Conservation (phyloP, 2,113 vertebrate species). For the Neofelis nebulosa region DNA sequence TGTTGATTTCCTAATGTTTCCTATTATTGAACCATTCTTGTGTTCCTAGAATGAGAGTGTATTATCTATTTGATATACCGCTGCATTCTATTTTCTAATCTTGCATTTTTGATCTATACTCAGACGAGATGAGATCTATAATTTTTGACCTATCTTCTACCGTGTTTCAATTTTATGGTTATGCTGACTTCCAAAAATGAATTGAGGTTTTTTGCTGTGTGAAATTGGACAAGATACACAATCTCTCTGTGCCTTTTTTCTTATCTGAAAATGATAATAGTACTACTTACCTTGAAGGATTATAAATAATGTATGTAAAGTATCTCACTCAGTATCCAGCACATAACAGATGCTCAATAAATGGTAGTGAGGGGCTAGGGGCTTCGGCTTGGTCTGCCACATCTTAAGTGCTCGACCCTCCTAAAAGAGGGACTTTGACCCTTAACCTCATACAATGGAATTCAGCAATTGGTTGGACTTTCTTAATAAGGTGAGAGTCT, state of each 20-base stretch:
- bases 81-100: neutral
- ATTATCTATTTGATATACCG: neutral
- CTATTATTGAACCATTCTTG: neutral
- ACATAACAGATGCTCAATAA: neutral
- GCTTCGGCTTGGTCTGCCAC: neutral
- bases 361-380: neutral
- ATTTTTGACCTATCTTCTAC: neutral
- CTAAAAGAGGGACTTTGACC: neutral
- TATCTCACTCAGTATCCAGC: neutral
- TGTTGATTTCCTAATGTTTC: slow-evolving; percentile 36
- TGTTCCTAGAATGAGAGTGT: neutral
- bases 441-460: neutral
- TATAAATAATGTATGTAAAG: neutral
- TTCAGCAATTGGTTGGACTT: neutral
- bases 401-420: neutral
- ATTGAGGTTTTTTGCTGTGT: neutral
- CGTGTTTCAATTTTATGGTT: slow-evolving; percentile 13
- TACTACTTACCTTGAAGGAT: neutral
- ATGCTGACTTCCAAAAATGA: neutral
- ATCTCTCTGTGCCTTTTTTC: slow-evolving; percentile 1
- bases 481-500: slow-evolving; percentile 5
- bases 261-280: neutral
- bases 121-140: neutral
- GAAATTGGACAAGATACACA: neutral
- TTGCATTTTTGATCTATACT: neutral